A percentile compares a stretch with the other conserved stretches of the same genome.
phyloP scores from a whole-genome alignment of 2,888 invertebrate genomes.

The Agonopterix subpropinquella region DNA sequence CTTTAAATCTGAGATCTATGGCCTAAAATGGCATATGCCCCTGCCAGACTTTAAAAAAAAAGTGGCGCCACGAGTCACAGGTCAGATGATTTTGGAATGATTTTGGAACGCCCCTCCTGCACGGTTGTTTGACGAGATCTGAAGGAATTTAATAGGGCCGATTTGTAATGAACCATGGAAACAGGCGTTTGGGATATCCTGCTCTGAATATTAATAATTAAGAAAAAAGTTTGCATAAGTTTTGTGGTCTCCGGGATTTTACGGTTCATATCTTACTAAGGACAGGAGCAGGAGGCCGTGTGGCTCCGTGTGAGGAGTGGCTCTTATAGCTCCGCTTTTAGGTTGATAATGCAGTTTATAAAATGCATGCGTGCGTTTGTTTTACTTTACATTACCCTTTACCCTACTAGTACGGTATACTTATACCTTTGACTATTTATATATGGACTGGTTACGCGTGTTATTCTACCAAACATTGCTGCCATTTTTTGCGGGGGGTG shows the following conservation, averaged over 20 bases:
- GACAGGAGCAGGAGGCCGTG: too few species aligned
- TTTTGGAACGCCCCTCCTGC: conserved; percentile 18
- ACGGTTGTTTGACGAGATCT: conserved; percentile 15
- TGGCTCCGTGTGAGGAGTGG: too few species aligned
- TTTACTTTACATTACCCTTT: too few species aligned
- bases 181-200: conserved; percentile 29
- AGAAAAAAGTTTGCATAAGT: background rate
- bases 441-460: too few species aligned
- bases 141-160: conserved; percentile 34
- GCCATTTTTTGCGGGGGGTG: too few species aligned
- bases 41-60: conserved; percentile 37
- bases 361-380: too few species aligned
- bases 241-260: background rate
- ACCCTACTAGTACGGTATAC: too few species aligned
- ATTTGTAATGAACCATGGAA: conserved; percentile 39
- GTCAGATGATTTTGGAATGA: conserved; percentile 35
- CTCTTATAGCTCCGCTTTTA: too few species aligned
- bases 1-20: too few species aligned
- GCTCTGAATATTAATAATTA: conserved; percentile 5
- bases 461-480: too few species aligned
- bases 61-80: conserved; percentile 61
- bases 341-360: too few species aligned
- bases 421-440: too few species aligned
- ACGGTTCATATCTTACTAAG: background rate
- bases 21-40: background rate